These are phyloP conservation scores for Trididemnum nubilum DNA, from an alignment of 23 tunicate species.

Conservation along the genomic window DNA sequence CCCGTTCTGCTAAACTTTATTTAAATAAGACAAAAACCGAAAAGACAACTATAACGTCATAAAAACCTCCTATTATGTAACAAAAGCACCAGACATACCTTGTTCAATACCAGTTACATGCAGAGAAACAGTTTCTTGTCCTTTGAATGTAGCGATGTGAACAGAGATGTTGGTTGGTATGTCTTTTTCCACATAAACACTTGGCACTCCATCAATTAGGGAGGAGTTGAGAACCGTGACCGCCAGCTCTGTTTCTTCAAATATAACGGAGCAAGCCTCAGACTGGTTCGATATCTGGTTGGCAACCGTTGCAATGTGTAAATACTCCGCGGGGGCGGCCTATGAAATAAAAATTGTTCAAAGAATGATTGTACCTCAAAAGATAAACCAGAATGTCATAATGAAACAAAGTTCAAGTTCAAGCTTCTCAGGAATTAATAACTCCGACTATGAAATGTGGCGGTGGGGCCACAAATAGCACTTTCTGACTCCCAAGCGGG, in stretches of 20 bases:
- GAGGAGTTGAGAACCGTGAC: not conserved
- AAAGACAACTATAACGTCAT: no score
- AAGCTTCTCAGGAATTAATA: no score
- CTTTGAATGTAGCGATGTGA: not conserved
- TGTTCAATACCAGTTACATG: not conserved
- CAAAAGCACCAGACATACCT: no score
- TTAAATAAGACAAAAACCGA: no score
- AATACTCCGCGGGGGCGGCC: not conserved
- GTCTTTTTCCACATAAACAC: slow-evolving; percentile 6
- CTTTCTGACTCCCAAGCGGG: no score
- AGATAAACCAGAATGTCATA: no score
- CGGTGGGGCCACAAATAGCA: no score
- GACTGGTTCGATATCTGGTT: slow-evolving; percentile 13
- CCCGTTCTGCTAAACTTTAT: no score
- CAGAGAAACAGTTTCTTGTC: not conserved
- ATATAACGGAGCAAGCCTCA: not conserved
- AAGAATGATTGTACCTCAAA: not conserved
- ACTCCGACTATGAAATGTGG: no score
- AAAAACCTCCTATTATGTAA: no score
- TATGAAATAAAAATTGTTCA: not conserved
- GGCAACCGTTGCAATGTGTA: not conserved
- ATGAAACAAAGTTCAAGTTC: no score
- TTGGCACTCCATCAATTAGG: not conserved
- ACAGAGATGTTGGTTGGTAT: slow-evolving; percentile 10
- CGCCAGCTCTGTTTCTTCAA: not conserved